Percentiles rank a stretch among this genome's conserved stretches.
phyloP scores from a whole-genome alignment of 2,888 invertebrate genomes.

The Pediacus dermestoides region DNA sequence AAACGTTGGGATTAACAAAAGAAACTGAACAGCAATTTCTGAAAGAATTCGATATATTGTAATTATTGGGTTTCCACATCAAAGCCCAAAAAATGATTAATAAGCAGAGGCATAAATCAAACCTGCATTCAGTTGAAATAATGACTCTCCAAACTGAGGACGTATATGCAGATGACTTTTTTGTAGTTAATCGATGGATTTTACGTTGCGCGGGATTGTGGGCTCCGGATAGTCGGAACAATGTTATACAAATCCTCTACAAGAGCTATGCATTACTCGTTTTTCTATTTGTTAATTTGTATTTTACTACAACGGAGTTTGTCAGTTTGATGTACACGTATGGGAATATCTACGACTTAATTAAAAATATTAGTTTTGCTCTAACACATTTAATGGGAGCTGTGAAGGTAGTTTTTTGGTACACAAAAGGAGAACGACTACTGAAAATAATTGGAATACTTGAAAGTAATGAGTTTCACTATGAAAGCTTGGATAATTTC shows the following conservation, averaged over 20 bases:
- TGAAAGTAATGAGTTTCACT: constrained; percentile 32
- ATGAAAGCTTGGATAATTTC: constrained; percentile 31
- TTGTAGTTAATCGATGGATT: constrained; percentile 38
- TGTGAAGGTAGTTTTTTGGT: constrained; percentile 40
- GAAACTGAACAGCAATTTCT: no score
- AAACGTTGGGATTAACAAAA: no score
- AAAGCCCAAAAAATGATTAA: no score
- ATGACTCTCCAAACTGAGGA: no score
- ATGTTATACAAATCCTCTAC: constrained; percentile 26
- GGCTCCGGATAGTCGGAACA: constrained; percentile 32
- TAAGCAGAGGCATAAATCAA: no score
- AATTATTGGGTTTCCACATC: no score
- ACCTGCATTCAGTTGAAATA: background rate
- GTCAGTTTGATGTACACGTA: constrained; percentile 36
- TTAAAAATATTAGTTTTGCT: constrained; percentile 42
- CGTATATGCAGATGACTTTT: constrained; percentile 32
- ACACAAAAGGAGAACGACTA: constrained; percentile 28
- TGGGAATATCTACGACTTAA: constrained; percentile 32
- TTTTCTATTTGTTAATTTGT: constrained; percentile 39
- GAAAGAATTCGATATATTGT: no score
- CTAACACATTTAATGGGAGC: constrained; percentile 42
- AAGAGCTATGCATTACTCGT: constrained; percentile 32
- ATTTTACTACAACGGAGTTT: constrained; percentile 40
- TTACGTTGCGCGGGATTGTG: constrained; percentile 38
- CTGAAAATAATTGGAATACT: constrained; percentile 32